Evolutionary conservation across 2,888 invertebrate genomes (phyloP).

Genomic region (Caenorhabditis sp.): DNA sequence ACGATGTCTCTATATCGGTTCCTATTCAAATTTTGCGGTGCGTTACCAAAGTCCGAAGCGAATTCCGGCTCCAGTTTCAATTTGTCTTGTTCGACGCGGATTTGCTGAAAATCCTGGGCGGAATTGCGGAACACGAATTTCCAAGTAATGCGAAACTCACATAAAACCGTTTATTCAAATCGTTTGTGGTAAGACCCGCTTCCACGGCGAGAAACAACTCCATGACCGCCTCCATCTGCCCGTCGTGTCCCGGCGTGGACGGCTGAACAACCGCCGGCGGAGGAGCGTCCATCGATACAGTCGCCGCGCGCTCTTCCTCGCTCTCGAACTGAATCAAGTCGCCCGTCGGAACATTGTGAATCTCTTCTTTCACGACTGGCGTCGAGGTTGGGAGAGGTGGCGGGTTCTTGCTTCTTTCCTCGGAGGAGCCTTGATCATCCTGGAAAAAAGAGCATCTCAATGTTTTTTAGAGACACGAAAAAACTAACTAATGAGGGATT

Average conservation of each 20-base stretch:
- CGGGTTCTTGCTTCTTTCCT: slow-evolving; percentile 24
- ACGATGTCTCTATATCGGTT: slow-evolving; percentile 81
- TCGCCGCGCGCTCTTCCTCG: slow-evolving; percentile 52
- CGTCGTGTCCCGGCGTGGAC: not conserved
- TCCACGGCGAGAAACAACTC: slow-evolving; percentile 49
- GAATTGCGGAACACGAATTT: slow-evolving; percentile 3
- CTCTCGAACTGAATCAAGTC: slow-evolving; percentile 59
- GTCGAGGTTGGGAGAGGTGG: slow-evolving; percentile 44
- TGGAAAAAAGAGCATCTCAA: not conserved
- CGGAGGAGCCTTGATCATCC: slow-evolving; percentile 4
- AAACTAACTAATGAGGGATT: slow-evolving; percentile 31
- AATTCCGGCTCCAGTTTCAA: slow-evolving; percentile 62
- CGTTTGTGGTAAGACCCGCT: not conserved
- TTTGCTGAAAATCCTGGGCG: too few species aligned
- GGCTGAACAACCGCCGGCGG: not conserved
- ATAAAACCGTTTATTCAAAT: slow-evolving; percentile 54
- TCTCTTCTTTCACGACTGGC: slow-evolving; percentile 25
- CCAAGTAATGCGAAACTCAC: slow-evolving; percentile 8
- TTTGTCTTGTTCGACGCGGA: slow-evolving; percentile 74
- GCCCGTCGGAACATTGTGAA: slow-evolving; percentile 6
- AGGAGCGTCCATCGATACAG: not conserved
- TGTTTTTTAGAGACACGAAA: not conserved
- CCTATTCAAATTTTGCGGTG: slow-evolving; percentile 68
- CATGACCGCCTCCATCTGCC: slow-evolving; percentile 29
- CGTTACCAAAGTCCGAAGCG: slow-evolving; percentile 52